Base-by-base conservation (phyloP, 2,888 invertebrate genomes). In the Caenorhabditis sulstoni region DNA sequence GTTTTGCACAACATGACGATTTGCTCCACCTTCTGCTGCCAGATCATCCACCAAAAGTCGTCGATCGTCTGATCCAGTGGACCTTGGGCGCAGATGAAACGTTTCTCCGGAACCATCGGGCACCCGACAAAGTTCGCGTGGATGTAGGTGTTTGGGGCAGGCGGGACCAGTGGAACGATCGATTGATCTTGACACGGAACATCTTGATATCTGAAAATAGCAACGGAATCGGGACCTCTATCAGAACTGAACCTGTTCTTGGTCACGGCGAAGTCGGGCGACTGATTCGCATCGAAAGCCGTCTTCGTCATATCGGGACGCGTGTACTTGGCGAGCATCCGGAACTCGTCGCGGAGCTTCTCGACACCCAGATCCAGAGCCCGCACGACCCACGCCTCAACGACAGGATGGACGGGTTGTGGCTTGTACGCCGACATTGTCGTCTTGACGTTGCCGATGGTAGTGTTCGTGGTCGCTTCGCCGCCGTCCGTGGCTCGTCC, bases 41-140 rank as follows among this genome's bases (percentile, higher is more conserved):
- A 11, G 11, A 81, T 47, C 79, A 81, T 76, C 45, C 52, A 59
- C 79, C 81, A 81, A 49, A 81, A 81, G 18, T 81, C 81, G 16
- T 57, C 55, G 41, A 67, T 16, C 11, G 81, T 81, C 37, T 45
- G 45, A 18, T 80, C 79, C 39, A 80, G 44, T 14, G 74, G 71
- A 12, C 58, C 84, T 55, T 86, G 86, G 14, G 86, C 82, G 75
- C 87, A 87, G 55, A 87, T 86, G 76, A 86, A 86, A 1, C 86
- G 71, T 11, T 14, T 11, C 20, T 79, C 80, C 2, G 76, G 67
- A 9, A 65, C 37, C 64, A 77, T 52, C 9, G 85, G 85, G 11
- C 82, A 81, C 1, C 70, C 71, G 22, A 86, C 85, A 49, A 78
- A 85, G 71, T 86, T 86, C n/a, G 86, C 86, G 52, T 86, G 86